These are phyloP conservation scores for Drosophila eugracilis DNA, from an alignment of 1,140 invertebrate genomes.

Conservation along the genomic window DNA sequence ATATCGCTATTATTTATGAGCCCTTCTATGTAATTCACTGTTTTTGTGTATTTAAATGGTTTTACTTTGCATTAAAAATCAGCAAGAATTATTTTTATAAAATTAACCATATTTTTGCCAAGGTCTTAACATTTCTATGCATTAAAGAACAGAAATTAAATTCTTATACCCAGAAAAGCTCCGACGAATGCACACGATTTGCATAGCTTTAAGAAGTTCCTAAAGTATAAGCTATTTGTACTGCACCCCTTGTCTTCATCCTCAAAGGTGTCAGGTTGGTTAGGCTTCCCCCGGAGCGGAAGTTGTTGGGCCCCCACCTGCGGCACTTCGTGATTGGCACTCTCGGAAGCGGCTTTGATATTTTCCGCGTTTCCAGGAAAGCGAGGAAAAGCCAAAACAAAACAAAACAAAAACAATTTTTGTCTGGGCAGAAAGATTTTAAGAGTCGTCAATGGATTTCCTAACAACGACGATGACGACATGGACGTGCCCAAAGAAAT, in stretches of 20 bases:
- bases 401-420: constrained; percentile 26
- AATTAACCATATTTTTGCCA: too few relatives aligned
- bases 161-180: too few relatives aligned
- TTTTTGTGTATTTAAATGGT: too few relatives aligned
- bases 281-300: constrained; percentile 9
- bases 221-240: background rate
- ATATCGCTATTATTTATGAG: too few relatives aligned
- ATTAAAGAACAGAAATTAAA: too few relatives aligned
- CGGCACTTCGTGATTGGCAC: constrained; percentile 37
- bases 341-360: constrained; percentile 47
- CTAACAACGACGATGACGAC: constrained; percentile 37
- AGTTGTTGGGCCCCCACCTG: constrained; percentile 24
- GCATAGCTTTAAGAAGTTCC: background rate
- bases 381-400: background rate
- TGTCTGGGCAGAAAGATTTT: constrained; percentile 33
- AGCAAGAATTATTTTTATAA: too few relatives aligned
- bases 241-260: background rate
- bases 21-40: too few relatives aligned
- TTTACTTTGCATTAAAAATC: too few relatives aligned
- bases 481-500: constrained; percentile 48
- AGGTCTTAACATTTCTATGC: too few relatives aligned
- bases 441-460: constrained; percentile 60
- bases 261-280: constrained; percentile 8
- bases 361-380: constrained; percentile 28
- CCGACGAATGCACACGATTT: background rate